phyloP scores from a whole-genome alignment of 2,797 vertebrate genomes.

The Etheostoma perlongum region DNA sequence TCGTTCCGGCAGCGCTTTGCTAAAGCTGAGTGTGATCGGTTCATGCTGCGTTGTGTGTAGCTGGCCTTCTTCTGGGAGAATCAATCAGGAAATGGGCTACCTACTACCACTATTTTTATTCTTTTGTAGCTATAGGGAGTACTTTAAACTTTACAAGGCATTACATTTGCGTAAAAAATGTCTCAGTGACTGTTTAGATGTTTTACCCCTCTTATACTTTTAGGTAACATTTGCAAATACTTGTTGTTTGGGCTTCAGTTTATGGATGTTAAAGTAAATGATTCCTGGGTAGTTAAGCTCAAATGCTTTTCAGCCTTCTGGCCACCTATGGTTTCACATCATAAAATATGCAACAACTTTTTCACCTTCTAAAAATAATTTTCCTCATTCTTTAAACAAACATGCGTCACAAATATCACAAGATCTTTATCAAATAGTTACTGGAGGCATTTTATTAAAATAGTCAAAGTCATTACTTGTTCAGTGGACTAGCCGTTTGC shows the following conservation, averaged over 20 bases:
- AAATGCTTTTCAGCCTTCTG: neutral
- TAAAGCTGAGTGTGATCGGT: too few species aligned
- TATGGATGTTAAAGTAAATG: neutral
- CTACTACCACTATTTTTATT: too few species aligned
- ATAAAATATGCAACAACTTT: constrained; percentile 9
- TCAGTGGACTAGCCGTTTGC: neutral
- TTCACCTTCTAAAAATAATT: neutral
- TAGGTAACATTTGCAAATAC: neutral
- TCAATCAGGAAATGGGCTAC: too few species aligned
- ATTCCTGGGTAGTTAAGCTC: neutral
- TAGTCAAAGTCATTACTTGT: too few species aligned
- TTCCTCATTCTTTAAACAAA: neutral
- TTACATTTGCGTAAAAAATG: too few species aligned
- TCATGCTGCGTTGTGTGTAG: too few species aligned
- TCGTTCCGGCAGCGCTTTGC: too few species aligned
- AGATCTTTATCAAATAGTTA: too few species aligned
- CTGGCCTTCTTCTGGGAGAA: too few species aligned
- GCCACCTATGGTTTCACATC: neutral
- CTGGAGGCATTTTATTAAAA: too few species aligned
- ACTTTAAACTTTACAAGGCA: too few species aligned
- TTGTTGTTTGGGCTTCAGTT: neutral
- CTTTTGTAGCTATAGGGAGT: too few species aligned
- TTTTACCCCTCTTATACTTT: neutral
- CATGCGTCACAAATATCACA: neutral
- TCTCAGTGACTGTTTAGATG: neutral